These are phyloP conservation scores for Laticauda colubrina DNA, from an alignment of 2,113 vertebrate genomes.

Conservation along the genomic window DNA sequence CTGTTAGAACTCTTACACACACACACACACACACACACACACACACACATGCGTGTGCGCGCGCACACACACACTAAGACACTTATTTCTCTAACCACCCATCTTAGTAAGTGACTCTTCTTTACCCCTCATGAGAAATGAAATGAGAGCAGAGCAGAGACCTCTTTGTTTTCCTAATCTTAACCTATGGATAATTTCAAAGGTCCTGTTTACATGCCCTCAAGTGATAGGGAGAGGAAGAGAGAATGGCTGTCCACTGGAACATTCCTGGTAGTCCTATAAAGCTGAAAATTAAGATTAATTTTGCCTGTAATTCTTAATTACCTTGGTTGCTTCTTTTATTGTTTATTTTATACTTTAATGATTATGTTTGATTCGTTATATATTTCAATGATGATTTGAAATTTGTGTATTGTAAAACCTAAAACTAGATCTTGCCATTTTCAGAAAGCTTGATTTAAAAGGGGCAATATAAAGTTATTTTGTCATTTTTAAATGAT, in stretches of 20 bases:
- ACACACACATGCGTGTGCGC: too few species aligned
- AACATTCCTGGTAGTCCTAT: neutral
- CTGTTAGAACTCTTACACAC: too few species aligned
- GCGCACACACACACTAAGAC: too few species aligned
- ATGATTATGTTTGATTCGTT: neutral
- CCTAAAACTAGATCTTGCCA: neutral
- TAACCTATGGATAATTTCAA: too few species aligned
- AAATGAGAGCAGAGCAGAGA: too few species aligned
- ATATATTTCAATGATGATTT: neutral
- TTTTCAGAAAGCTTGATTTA: neutral
- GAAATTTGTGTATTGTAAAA: neutral
- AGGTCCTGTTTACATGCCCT: too few species aligned
- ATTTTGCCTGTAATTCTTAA: neutral
- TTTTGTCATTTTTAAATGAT: neutral
- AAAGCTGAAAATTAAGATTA: neutral
- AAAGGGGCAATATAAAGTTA: neutral
- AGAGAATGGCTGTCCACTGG: neutral
- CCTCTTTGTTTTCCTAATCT: too few species aligned
- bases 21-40: too few species aligned
- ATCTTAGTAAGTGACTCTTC: too few species aligned
- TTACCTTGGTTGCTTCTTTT: neutral
- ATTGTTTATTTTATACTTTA: neutral
- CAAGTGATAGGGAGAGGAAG: neutral
- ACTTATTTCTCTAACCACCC: too few species aligned
- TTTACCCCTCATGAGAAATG: too few species aligned